These are phyloP conservation scores for Crocodylus rhombifer DNA, from an alignment of 2,797 vertebrate species.

Conservation along the genomic window DNA sequence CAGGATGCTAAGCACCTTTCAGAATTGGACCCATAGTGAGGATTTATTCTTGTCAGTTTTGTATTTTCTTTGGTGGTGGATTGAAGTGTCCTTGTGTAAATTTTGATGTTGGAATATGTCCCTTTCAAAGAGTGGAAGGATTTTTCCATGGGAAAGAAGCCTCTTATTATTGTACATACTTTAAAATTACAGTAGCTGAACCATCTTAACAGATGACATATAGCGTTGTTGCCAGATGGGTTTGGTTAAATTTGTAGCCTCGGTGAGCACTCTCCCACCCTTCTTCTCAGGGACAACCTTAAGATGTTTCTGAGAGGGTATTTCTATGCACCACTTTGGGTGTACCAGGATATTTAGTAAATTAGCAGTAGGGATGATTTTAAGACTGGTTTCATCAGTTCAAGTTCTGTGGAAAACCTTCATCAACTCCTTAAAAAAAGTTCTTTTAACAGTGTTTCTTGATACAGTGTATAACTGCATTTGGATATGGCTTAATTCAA, in stretches of 20 bases:
- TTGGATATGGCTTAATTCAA: neutral
- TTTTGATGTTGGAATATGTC: constrained; percentile 44
- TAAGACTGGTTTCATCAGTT: neutral
- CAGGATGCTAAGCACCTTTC: constrained; percentile 35
- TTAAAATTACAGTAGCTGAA: constrained; percentile 34
- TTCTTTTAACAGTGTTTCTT: neutral
- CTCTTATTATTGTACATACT: constrained; percentile 40
- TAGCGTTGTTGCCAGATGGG: constrained; percentile 2
- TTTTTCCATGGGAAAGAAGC: constrained; percentile 53
- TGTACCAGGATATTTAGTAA: neutral
- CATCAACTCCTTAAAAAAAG: neutral
- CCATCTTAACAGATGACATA: constrained; percentile 43
- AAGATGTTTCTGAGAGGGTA: constrained; percentile 14
- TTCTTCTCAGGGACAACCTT: constrained; percentile 64
- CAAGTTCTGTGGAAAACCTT: neutral
- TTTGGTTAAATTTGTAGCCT: constrained; percentile 45
- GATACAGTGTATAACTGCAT: neutral
- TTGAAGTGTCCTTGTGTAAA: constrained; percentile 34
- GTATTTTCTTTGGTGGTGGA: neutral
- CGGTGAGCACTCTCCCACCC: constrained; percentile 49
- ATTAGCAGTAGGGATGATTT: neutral
- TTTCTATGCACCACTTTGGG: neutral
- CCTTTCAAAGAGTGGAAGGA: constrained; percentile 35
- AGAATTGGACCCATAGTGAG: constrained; percentile 39
- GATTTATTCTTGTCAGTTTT: constrained; percentile 46